Evolutionary conservation across 2,797 vertebrate species (phyloP).

Genomic region (Poecilia velifera): DNA sequence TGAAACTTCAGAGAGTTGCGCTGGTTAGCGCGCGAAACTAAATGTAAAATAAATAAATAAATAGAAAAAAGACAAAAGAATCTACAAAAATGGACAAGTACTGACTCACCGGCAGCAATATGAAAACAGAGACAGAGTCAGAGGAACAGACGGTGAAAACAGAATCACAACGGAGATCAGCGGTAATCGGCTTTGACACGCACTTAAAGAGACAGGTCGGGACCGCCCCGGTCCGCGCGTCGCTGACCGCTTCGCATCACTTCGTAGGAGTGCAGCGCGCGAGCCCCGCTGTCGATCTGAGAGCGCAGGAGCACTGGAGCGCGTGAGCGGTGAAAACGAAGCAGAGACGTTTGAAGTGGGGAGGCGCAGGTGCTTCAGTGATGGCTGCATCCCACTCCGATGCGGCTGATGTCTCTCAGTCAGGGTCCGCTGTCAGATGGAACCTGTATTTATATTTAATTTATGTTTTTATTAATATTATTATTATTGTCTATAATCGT

Average conservation of each 20-base stretch:
- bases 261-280: neutral
- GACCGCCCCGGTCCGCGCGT: constrained; percentile 10
- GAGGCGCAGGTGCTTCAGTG: neutral
- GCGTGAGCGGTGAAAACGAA: neutral
- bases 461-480: no score
- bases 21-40: no score
- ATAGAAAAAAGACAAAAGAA: neutral
- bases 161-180: constrained; percentile 85
- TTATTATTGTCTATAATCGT: no score
- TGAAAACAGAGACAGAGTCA: constrained; percentile 53
- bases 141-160: constrained; percentile 80
- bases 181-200: constrained; percentile 89
- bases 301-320: constrained; percentile 16
- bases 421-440: neutral
- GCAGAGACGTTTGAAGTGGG: neutral
- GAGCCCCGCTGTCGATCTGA: neutral
- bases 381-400: neutral
- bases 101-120: constrained; percentile 15
- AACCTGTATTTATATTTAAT: neutral
- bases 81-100: constrained; percentile 2
- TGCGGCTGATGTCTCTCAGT: neutral
- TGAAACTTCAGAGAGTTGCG: constrained; percentile 32
- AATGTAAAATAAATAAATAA: neutral
- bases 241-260: neutral
- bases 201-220: constrained; percentile 88